Conservation (phyloP, 1,140 invertebrate species). For the Tetragnatha versicolor region DNA sequence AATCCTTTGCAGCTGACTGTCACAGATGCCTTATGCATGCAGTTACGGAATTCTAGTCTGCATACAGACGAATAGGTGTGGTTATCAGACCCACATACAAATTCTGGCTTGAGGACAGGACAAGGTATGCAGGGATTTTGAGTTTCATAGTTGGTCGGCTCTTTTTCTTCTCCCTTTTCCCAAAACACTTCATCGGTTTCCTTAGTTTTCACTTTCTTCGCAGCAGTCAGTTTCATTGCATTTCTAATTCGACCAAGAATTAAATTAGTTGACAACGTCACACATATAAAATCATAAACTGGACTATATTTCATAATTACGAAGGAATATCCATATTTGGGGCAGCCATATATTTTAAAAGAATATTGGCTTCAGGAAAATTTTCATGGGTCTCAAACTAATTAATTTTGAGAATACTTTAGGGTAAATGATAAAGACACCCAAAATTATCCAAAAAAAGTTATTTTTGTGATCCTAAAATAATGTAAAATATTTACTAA, state of each 20-base stretch:
- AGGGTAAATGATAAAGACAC: too few species aligned
- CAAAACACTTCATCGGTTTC: constrained; percentile 27
- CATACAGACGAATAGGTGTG: constrained; percentile 90
- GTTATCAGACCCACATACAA: constrained; percentile 89
- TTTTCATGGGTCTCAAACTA: too few species aligned
- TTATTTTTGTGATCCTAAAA: too few species aligned
- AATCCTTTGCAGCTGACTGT: constrained; percentile 84
- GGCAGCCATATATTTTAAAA: too few species aligned
- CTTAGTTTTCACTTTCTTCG: constrained; percentile 9
- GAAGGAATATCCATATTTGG: too few species aligned
- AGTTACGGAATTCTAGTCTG: constrained; percentile 89
- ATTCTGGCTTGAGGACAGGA: constrained; percentile 78
- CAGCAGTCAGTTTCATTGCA: background rate
- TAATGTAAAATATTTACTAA: too few species aligned
- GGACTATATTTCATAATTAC: too few species aligned
- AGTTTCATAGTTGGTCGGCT: background rate
- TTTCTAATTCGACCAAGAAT: constrained; percentile 14
- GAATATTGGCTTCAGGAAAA: too few species aligned
- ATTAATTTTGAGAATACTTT: too few species aligned
- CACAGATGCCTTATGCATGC: constrained; percentile 79
- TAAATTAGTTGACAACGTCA: too few species aligned
- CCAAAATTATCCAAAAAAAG: too few species aligned
- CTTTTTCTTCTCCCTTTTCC: constrained; percentile 37
- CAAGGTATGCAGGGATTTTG: constrained; percentile 73
- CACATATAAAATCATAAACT: too few species aligned